Percentiles rank a stretch among this genome's conserved stretches.
phyloP scores from a whole-genome alignment of 2,113 vertebrate genomes.

The Dipodomys merriami region DNA sequence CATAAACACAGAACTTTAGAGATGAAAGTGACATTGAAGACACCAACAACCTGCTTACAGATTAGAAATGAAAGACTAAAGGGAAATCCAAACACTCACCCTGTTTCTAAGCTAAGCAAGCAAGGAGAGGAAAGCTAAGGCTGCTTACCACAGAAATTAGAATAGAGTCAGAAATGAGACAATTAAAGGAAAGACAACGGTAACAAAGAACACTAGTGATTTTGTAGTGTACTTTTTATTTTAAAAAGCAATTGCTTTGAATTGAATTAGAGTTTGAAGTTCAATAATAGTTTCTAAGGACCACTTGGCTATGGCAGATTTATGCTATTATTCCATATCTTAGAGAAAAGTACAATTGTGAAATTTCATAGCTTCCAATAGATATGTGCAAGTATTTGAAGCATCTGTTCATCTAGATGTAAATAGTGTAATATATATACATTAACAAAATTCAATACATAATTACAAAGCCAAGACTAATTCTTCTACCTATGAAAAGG shows the following conservation, averaged over 20 bases:
- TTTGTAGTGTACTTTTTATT: background rate
- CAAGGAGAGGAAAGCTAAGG: background rate
- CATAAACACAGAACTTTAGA: background rate
- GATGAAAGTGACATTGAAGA: constrained; percentile 30
- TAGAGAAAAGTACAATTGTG: constrained; percentile 47
- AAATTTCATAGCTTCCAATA: constrained; percentile 33
- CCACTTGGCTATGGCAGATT: constrained; percentile 8
- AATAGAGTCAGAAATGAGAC: background rate
- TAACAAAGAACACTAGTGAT: background rate
- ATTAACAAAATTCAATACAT: background rate
- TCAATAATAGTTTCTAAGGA: constrained; percentile 23
- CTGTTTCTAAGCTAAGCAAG: background rate
- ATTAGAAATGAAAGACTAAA: constrained; percentile 35
- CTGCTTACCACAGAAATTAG: background rate
- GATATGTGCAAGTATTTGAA: constrained; percentile 42
- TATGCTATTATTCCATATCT: constrained; percentile 20
- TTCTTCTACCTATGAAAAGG: background rate
- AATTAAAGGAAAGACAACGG: background rate
- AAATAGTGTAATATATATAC: background rate
- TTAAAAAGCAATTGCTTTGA: constrained; percentile 9
- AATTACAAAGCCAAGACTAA: background rate
- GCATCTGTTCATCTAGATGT: background rate
- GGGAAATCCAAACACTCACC: background rate
- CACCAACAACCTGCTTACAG: constrained; percentile 22
- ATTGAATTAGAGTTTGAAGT: constrained; percentile 58